Conservation (phyloP, 37 sponge, comb jelly and placozoan genomes). For the Geodia barretti region DNA sequence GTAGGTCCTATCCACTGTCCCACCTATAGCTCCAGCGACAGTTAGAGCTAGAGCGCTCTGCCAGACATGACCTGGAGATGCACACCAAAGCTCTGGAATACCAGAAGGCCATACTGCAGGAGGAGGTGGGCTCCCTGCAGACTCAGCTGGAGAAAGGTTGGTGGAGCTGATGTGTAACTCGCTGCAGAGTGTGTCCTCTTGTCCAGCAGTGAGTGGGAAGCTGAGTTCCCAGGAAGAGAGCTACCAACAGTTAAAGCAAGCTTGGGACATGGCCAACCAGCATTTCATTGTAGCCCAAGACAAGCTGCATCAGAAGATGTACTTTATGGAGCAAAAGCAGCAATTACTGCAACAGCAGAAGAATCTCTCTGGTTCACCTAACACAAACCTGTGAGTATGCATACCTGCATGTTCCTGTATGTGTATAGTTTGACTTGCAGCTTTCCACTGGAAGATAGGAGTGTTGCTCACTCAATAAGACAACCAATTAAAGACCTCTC, state of each 20-base stretch:
- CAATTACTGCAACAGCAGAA: background rate
- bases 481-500: too few species aligned
- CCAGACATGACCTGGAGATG: slow-evolving; percentile 67
- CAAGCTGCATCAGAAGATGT: slow-evolving; percentile 35
- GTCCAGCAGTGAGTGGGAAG: slow-evolving; percentile 10
- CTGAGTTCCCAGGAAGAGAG: background rate
- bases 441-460: too few species aligned
- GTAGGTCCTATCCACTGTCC: background rate
- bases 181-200: background rate
- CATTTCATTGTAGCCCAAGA: slow-evolving; percentile 67
- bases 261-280: slow-evolving; percentile 71
- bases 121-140: background rate
- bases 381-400: too few species aligned
- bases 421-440: too few species aligned
- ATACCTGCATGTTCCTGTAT: too few species aligned
- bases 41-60: slow-evolving; percentile 50
- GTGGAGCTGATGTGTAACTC: background rate
- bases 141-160: background rate
- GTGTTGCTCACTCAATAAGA: too few species aligned
- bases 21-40: slow-evolving; percentile 31
- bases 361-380: too few species aligned
- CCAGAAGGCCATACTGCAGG: slow-evolving; percentile 37
- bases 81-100: slow-evolving; percentile 33
- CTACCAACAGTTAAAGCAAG: slow-evolving; percentile 23
- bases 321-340: slow-evolving; percentile 14